phyloP scores from a whole-genome alignment of 2,888 invertebrate species.

The Coecobrya sp. region DNA sequence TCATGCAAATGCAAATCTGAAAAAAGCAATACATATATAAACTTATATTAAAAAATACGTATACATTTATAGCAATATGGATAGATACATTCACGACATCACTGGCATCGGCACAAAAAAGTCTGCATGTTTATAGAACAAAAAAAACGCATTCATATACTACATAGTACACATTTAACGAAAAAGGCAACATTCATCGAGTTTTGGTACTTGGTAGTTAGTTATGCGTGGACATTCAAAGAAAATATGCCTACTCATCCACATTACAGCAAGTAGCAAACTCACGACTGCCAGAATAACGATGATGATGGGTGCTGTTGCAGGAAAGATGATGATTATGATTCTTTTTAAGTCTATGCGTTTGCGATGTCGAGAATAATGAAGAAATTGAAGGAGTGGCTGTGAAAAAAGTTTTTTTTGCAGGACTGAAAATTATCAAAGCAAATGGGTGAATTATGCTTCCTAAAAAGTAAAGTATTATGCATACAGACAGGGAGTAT shows the following conservation, averaged over 20 bases:
- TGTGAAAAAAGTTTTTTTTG: conserved; percentile 51
- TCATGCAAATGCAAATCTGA: conserved; percentile 52
- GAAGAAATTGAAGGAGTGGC: conserved; percentile 74
- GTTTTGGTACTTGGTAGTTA: background rate
- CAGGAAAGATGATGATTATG: conserved; percentile 34
- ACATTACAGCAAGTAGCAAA: conserved; percentile 58
- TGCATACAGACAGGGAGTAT: conserved; percentile 1
- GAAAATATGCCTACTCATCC: conserved; percentile 75
- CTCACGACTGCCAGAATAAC: conserved; percentile 32
- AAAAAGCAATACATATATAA: conserved; percentile 3
- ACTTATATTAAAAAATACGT: conserved; percentile 9
- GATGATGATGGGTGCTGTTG: conserved; percentile 45
- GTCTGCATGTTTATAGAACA: conserved; percentile 38
- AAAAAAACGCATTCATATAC: conserved; percentile 6
- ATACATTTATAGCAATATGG: background rate
- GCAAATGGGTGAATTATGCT: conserved; percentile 58
- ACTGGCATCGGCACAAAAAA: conserved; percentile 8
- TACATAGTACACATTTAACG: conserved; percentile 10
- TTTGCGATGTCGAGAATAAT: conserved; percentile 19
- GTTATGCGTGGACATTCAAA: conserved; percentile 61
- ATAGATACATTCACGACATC: background rate
- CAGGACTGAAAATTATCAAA: conserved; percentile 9
- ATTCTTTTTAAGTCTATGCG: background rate
- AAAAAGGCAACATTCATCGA: conserved; percentile 40
- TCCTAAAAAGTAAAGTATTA: conserved; percentile 16